Evolutionary conservation across 2,113 vertebrate species (phyloP).

Genomic region (Gymnogyps californianus): DNA sequence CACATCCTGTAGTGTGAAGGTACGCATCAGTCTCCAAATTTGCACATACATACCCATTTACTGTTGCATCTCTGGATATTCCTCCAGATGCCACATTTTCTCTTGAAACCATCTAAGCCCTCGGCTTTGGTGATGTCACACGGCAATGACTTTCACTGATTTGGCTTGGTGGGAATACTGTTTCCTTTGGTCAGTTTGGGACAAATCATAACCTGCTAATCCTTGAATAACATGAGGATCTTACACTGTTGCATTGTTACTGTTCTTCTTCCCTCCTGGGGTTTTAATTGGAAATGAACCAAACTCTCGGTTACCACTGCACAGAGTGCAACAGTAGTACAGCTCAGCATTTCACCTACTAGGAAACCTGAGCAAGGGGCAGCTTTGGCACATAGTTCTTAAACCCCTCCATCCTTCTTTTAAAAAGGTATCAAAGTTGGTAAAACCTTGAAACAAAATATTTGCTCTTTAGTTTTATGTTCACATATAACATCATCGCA

Average conservation of each 20-base stretch:
- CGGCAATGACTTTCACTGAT: too few relatives aligned
- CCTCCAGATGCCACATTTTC: neutral
- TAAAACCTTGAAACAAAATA: neutral
- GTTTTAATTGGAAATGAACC: neutral
- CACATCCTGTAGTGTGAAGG: neutral
- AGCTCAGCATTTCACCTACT: neutral
- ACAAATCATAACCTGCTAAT: neutral
- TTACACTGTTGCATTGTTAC: neutral
- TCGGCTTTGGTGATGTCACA: accelerated
- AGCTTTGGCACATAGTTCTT: neutral
- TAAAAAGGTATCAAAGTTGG: too few relatives aligned
- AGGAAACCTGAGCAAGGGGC: neutral
- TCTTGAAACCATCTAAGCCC: neutral
- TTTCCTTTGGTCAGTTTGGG: neutral
- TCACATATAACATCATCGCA: accelerated
- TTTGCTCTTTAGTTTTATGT: neutral
- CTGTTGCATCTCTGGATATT: too few relatives aligned
- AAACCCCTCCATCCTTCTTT: neutral
- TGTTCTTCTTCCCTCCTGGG: neutral
- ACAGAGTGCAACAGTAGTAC: neutral
- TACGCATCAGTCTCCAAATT: neutral
- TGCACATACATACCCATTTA: accelerated
- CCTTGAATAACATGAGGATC: neutral
- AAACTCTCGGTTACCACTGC: too few relatives aligned
- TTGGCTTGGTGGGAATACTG: neutral